A percentile compares a stretch with the other conserved stretches of the same genome.
Conservation (phyloP, 1,140 invertebrate genomes). For the Archivesica marissinica region DNA sequence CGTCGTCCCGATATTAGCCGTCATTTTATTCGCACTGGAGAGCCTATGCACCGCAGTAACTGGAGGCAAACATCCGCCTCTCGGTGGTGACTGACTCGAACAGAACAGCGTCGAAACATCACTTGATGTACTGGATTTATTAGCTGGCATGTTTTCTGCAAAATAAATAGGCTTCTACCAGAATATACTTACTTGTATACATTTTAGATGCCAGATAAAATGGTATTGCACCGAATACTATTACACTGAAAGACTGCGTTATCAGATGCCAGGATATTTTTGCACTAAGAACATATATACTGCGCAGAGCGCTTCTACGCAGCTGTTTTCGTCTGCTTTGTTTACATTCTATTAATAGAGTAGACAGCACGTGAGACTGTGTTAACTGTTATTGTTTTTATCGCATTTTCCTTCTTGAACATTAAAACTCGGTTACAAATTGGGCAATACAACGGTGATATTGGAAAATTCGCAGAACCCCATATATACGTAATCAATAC, state of each 20-base stretch:
- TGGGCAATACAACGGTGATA: background rate
- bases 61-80: slow-evolving; percentile 2
- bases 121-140: slow-evolving; percentile 13
- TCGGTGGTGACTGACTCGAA: slow-evolving; percentile 30
- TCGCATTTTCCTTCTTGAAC: background rate
- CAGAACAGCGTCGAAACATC: slow-evolving; percentile 13
- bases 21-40: slow-evolving; percentile 51
- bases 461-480: no score
- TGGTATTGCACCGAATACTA: background rate
- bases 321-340: background rate
- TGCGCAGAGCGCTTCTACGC: background rate
- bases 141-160: slow-evolving; percentile 48
- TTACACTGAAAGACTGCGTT: background rate
- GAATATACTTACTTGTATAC: background rate
- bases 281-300: background rate
- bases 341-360: slow-evolving; percentile 33
- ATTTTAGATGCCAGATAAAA: background rate
- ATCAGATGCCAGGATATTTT: background rate
- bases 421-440: background rate
- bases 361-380: slow-evolving; percentile 4
- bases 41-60: slow-evolving; percentile 49
- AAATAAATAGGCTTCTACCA: slow-evolving; percentile 2
- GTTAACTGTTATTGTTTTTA: background rate
- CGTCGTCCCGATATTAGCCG: slow-evolving; percentile 56
- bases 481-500: no score